phyloP scores from a whole-genome alignment of 1,140 invertebrate genomes.

The Neodiprion fabricii region DNA sequence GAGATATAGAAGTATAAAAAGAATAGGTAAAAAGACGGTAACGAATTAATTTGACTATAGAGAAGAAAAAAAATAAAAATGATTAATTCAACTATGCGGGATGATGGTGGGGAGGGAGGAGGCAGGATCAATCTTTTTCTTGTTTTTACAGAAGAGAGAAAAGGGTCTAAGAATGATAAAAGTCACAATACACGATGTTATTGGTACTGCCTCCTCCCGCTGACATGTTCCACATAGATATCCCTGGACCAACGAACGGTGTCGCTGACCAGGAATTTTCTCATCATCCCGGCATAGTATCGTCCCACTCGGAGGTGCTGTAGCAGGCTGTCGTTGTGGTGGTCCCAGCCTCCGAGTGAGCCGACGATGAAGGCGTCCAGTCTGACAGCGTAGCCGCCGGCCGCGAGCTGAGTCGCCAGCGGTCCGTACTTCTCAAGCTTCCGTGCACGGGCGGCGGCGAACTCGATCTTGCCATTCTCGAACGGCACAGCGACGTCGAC shows the following conservation, averaged over 20 bases:
- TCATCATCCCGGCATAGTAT: slow-evolving; percentile 31
- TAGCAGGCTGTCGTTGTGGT: slow-evolving; percentile 32
- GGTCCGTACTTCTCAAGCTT: slow-evolving; percentile 40
- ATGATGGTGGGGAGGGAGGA: too few relatives aligned
- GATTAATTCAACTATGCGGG: too few relatives aligned
- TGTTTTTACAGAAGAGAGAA: too few relatives aligned
- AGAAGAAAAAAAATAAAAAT: too few relatives aligned
- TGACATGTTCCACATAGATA: slow-evolving; percentile 22
- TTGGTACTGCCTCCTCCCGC: too few relatives aligned
- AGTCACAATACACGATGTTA: too few relatives aligned
- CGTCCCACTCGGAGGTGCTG: slow-evolving; percentile 14
- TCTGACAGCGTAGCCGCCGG: slow-evolving; percentile 21
- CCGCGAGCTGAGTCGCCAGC: slow-evolving; percentile 25
- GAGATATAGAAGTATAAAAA: too few relatives aligned
- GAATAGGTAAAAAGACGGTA: too few relatives aligned
- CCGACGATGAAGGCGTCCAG: slow-evolving; percentile 40
- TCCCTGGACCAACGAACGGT: slow-evolving; percentile 39
- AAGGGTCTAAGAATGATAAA: too few relatives aligned
- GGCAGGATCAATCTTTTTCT: too few relatives aligned
- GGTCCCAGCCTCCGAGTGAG: slow-evolving; percentile 38
- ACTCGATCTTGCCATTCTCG: slow-evolving; percentile 41
- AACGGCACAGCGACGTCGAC: slow-evolving; percentile 52
- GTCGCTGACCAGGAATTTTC: slow-evolving; percentile 32
- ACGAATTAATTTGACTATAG: too few relatives aligned
- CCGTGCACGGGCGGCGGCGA: slow-evolving; percentile 20